A percentile compares a stretch with the other conserved stretches of the same genome.
phyloP scores from a whole-genome alignment of 2,797 vertebrate genomes.

The Taenioides sp. region DNA sequence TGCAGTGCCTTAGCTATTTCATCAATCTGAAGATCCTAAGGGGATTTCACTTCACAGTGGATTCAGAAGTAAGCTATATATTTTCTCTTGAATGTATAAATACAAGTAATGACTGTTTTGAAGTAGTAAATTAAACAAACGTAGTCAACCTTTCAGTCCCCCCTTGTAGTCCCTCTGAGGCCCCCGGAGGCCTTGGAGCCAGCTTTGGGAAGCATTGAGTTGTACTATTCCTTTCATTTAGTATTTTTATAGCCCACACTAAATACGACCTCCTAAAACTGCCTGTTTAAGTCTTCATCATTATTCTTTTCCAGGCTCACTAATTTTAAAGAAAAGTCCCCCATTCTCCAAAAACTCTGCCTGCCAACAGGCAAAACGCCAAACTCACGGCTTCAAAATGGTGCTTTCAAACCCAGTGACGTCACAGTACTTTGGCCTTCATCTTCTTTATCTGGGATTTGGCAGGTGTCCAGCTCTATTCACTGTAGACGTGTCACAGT shows the following conservation, averaged over 20 bases:
- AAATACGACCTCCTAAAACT: background rate
- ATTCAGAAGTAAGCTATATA: no score
- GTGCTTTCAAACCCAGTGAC: slow-evolving; percentile 2
- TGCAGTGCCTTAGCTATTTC: no score
- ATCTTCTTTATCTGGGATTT: slow-evolving; percentile 4
- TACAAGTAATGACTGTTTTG: no score
- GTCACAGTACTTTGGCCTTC: background rate
- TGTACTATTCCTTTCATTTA: background rate
- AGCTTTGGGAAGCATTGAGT: background rate
- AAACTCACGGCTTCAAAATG: background rate
- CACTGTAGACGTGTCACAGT: slow-evolving; percentile 2
- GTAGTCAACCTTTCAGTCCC: background rate
- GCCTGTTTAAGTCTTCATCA: background rate
- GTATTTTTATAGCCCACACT: background rate
- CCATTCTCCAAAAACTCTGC: background rate
- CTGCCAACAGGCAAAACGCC: slow-evolving; percentile 10
- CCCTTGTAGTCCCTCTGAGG: background rate
- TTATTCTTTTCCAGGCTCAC: slow-evolving; percentile 1
- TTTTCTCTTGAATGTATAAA: no score
- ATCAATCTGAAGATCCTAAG: no score
- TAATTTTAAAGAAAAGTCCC: slow-evolving; percentile 3
- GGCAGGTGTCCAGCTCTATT: slow-evolving; percentile 3
- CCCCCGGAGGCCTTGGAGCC: background rate
- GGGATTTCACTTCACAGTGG: no score
- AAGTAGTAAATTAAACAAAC: no score